Base-by-base conservation (phyloP, 2,888 invertebrate genomes). In the Oligia latruncula region DNA sequence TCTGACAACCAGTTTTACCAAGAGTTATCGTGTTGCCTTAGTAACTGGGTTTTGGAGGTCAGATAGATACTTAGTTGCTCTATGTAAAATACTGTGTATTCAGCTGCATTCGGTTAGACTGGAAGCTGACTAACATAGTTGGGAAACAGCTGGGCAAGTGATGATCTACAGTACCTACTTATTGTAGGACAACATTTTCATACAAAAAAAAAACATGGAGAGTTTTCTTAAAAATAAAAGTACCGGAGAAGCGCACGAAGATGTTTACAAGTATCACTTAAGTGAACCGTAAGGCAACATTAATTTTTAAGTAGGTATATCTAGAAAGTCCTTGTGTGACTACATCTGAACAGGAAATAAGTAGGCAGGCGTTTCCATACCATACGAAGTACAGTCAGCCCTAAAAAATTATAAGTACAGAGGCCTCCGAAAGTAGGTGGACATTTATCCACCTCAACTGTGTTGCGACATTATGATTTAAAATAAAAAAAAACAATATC, bases 271-370 rank as follows among this genome's bases (percentile, higher is more conserved):
- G 87, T 81, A 86, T 66, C 80, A 81, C 77, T 85, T 81, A 80
- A 77, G 71, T 77, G 58, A 75, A 79, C 87, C 82, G 81, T 81
- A 78, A 78, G 79, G 43, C 78, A 80, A 82, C 81, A 84, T 88
- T 88, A 85, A 81, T 89, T 88, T 88, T 87, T 82, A 88, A 85
- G 88, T 89, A 82, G 82, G 67, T 81, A 87, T 85, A 86, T 87
- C 86, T 89, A 89, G 89, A 89, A 89, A 89, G 87, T 89, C 87
- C 90, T 87, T 89, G 83, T 80, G 71, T 67, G 82, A 81, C 83
- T 68, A 86, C 87, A 75, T 89, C 60, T 75, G 74, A 89, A 89
- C 88, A 86, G 89, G 88, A 88, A 86, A 89, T 88, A 89, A 87
- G 90, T 88, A 89, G 84, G 88, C 71, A 87, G 82, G 74, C 82